A percentile compares a stretch with the other conserved stretches of the same genome.
These are phyloP conservation scores for Diplosoma virens DNA, from an alignment of 23 tunicate species.

Conservation along the genomic window DNA sequence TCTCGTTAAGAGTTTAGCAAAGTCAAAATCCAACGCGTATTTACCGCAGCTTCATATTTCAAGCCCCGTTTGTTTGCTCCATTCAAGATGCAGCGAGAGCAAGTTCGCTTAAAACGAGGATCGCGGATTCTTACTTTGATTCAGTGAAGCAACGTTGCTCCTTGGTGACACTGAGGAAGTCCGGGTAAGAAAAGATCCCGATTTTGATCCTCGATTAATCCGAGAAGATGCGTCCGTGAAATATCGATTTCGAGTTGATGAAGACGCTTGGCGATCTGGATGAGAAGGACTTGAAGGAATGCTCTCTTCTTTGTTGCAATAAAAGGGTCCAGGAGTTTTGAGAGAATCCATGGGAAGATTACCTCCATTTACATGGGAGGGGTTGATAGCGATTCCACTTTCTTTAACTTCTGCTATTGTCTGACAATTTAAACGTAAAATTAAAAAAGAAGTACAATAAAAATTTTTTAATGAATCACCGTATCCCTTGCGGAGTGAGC, in stretches of 20 bases:
- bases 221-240: not conserved
- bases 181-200: slow-evolving; percentile 30
- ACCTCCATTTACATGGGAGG: not conserved
- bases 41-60: too few relatives aligned
- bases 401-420: too few relatives aligned
- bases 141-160: slow-evolving; percentile 15
- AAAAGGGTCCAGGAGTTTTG: slow-evolving; percentile 13
- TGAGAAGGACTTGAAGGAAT: not conserved
- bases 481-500: slow-evolving; percentile 14
- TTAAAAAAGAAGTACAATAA: too few relatives aligned
- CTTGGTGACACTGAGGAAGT: slow-evolving; percentile 28
- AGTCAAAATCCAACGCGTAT: too few relatives aligned
- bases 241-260: not conserved
- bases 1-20: too few relatives aligned
- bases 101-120: too few relatives aligned
- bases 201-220: slow-evolving; percentile 17
- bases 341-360: slow-evolving; percentile 23
- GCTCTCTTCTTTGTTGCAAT: not conserved
- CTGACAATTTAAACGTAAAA: too few relatives aligned
- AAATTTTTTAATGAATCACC: too few relatives aligned
- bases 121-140: slow-evolving; percentile 7
- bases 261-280: not conserved
- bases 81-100: too few relatives aligned
- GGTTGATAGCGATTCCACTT: too few relatives aligned
- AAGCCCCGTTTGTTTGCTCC: too few relatives aligned